Evolutionary conservation across 2,888 invertebrate species (phyloP).

Genomic region (Drosophila neonasuta): DNA sequence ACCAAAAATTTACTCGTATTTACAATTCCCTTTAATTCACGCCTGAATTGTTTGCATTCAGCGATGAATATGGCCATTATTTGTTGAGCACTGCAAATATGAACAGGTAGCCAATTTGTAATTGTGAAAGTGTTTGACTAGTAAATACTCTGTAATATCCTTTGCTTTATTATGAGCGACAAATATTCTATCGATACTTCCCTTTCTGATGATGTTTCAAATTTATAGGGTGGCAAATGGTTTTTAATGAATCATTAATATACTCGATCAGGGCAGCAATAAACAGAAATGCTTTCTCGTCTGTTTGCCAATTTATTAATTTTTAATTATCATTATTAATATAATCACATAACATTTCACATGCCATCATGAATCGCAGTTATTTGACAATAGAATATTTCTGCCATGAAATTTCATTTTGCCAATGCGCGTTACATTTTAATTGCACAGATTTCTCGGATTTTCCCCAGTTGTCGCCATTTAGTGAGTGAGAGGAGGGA

Average conservation of each 20-base stretch:
- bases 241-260: conserved; percentile 28
- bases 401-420: conserved; percentile 14
- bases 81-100: conserved; percentile 34
- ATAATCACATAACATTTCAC: conserved; percentile 19
- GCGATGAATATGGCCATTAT: conserved; percentile 30
- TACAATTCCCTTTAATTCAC: conserved; percentile 32
- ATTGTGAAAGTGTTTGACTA: neutral
- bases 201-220: neutral
- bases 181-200: neutral
- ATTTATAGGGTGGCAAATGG: conserved; percentile 1
- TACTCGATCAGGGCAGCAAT: neutral
- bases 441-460: conserved; percentile 24
- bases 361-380: conserved; percentile 21
- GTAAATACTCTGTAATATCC: neutral
- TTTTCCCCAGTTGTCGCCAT: conserved; percentile 8
- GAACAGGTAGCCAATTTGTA: neutral
- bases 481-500: neutral
- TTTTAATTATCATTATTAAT: conserved; percentile 48
- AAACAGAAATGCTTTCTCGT: conserved; percentile 1
- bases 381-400: conserved; percentile 28
- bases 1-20: conserved; percentile 40
- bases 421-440: conserved; percentile 22
- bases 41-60: conserved; percentile 29
- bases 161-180: neutral
- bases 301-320: conserved; percentile 42